Evolutionary conservation across 2,113 vertebrate genomes (phyloP).

Genomic region (Pagrus major): DNA sequence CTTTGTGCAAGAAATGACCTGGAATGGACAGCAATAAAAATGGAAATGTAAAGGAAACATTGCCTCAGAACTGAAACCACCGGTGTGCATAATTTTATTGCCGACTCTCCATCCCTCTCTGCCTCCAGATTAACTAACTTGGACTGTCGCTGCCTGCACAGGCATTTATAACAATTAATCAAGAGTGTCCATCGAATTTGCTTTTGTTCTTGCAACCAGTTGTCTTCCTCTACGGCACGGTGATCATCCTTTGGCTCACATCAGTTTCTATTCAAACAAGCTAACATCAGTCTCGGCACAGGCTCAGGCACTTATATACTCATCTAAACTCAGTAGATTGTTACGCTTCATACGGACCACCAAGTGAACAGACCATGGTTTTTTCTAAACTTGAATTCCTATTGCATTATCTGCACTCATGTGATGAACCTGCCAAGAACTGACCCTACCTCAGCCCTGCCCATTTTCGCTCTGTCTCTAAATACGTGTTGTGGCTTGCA

Average conservation of each 20-base stretch:
- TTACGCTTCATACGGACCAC: neutral
- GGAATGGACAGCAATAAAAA: slow-evolving; percentile 84
- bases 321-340: slow-evolving; percentile 17
- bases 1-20: slow-evolving; percentile 76
- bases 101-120: slow-evolving; percentile 51
- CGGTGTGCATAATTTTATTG: slow-evolving; percentile 75
- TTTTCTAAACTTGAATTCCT: neutral
- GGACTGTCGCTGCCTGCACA: slow-evolving; percentile 27
- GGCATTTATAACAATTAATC: slow-evolving; percentile 79
- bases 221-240: slow-evolving; percentile 38
- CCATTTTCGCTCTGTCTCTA: too few relatives aligned
- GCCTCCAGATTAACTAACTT: slow-evolving; percentile 71
- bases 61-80: slow-evolving; percentile 66
- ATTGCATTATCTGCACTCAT: neutral
- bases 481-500: too few relatives aligned
- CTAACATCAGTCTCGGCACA: slow-evolving; percentile 24
- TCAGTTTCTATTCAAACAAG: slow-evolving; percentile 36
- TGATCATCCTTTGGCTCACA: slow-evolving; percentile 45
- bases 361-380: neutral
- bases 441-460: too few relatives aligned
- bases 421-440: too few relatives aligned
- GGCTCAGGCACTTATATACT: slow-evolving; percentile 5
- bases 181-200: slow-evolving; percentile 53
- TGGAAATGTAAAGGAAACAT: slow-evolving; percentile 82
- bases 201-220: slow-evolving; percentile 57